Conservation (phyloP, 2,888 invertebrate genomes). For the Ctenicera cuprea region DNA sequence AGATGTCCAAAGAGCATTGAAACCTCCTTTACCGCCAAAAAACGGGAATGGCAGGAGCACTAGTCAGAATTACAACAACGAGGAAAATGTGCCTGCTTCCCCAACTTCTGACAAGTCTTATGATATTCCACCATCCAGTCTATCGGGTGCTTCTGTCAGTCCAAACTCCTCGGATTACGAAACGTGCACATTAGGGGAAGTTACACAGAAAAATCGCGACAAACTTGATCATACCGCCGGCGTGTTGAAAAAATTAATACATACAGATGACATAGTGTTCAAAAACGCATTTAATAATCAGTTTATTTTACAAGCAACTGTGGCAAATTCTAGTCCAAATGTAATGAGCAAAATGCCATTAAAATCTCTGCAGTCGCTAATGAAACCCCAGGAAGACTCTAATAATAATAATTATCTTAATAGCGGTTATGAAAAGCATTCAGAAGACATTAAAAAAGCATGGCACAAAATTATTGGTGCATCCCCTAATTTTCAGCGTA, state of each 20-base stretch:
- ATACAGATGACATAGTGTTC: conserved; percentile 59
- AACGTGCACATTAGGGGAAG: conserved; percentile 61
- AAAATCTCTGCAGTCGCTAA: conserved; percentile 50
- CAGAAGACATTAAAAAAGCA: conserved; percentile 63
- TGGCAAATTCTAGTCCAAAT: conserved; percentile 43
- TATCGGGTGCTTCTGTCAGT: conserved; percentile 75
- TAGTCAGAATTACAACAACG: conserved; percentile 43
- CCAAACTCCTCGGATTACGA: conserved; percentile 74
- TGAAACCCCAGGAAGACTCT: conserved; percentile 24
- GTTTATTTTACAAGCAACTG: conserved; percentile 63
- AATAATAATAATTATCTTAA: conserved; percentile 42
- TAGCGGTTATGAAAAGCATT: conserved; percentile 31
- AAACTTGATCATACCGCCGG: not conserved
- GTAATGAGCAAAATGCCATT: conserved; percentile 38
- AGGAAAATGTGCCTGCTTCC: conserved; percentile 65
- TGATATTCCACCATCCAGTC: conserved; percentile 42
- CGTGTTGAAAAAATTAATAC: conserved; percentile 58
- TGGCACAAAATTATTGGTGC: conserved; percentile 62
- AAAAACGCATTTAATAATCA: conserved; percentile 66
- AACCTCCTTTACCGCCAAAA: conserved; percentile 77
- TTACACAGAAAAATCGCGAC: conserved; percentile 9
- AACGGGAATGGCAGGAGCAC: conserved; percentile 75
- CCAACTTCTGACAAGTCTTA: conserved; percentile 57
- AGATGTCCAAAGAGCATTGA: conserved; percentile 64
- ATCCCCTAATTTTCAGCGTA: conserved; percentile 49